phyloP scores from a whole-genome alignment of 64 coral and sea anemone genomes.

The Catalaphyllia jardinei region DNA sequence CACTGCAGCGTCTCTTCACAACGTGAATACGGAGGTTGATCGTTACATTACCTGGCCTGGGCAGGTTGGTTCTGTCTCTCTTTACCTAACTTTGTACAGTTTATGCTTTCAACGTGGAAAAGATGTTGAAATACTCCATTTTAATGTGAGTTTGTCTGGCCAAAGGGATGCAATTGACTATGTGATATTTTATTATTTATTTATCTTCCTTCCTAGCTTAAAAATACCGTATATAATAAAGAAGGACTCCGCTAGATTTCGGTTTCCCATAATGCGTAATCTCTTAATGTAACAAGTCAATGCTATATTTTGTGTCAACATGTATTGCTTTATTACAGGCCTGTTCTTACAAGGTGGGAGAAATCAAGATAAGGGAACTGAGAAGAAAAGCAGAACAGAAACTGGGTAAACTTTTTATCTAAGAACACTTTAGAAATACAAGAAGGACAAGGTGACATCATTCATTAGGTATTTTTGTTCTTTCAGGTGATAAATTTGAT shows the following conservation, averaged over 20 bases:
- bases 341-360: constrained; percentile 87
- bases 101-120: too few relatives aligned
- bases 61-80: constrained; percentile 49
- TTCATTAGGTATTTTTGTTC: not conserved
- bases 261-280: too few relatives aligned
- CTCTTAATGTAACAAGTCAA: too few relatives aligned
- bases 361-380: constrained; percentile 88
- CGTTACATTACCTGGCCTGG: constrained; percentile 94
- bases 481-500: constrained; percentile 34
- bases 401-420: constrained; percentile 48
- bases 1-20: constrained; percentile 63
- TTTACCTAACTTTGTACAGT: not conserved
- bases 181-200: too few relatives aligned
- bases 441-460: not conserved
- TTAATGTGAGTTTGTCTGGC: too few relatives aligned
- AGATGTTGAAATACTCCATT: too few relatives aligned
- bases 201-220: too few relatives aligned
- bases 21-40: constrained; percentile 73
- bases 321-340: constrained; percentile 52
- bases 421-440: not conserved
- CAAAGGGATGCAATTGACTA: too few relatives aligned
- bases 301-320: not conserved
- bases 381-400: constrained; percentile 58
- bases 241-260: too few relatives aligned
- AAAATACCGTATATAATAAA: too few relatives aligned